Conservation (phyloP, 64 coral and sea anemone species). For the Astreopora myriophthalma region DNA sequence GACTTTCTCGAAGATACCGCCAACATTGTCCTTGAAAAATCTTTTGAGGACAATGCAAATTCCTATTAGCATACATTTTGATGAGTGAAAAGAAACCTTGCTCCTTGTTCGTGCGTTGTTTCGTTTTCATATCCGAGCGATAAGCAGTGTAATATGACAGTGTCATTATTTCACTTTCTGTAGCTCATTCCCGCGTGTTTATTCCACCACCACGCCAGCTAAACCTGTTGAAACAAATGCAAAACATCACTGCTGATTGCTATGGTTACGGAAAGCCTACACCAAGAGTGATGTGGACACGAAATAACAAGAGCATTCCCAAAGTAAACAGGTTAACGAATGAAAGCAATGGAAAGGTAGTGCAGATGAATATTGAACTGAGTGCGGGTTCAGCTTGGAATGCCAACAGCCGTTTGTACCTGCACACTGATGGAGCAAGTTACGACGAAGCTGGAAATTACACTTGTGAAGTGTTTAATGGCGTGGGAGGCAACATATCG, state of each 20-base stretch:
- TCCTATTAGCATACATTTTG: background rate
- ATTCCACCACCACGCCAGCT: background rate
- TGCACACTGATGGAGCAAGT: background rate
- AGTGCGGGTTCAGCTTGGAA: background rate
- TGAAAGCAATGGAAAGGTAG: background rate
- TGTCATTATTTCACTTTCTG: background rate
- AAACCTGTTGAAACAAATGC: background rate
- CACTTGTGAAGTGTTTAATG: background rate
- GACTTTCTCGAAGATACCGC: too few relatives aligned
- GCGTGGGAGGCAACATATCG: background rate
- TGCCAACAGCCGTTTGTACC: background rate
- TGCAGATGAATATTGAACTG: background rate
- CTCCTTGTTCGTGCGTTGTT: too few relatives aligned
- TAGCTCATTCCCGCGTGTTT: background rate
- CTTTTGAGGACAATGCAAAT: too few relatives aligned
- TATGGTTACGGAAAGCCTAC: background rate
- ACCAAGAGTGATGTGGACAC: background rate
- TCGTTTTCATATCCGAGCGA: too few relatives aligned
- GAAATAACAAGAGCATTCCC: background rate
- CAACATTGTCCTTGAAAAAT: too few relatives aligned
- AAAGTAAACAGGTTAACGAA: background rate
- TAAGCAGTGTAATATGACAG: too few relatives aligned
- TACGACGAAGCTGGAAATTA: background rate
- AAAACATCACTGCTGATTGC: background rate
- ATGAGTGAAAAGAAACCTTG: too few relatives aligned